A percentile compares a stretch with the other conserved stretches of the same genome.
Evolutionary conservation across 2,888 invertebrate genomes (phyloP).

Genomic region (Perizoma flavofasciatum): DNA sequence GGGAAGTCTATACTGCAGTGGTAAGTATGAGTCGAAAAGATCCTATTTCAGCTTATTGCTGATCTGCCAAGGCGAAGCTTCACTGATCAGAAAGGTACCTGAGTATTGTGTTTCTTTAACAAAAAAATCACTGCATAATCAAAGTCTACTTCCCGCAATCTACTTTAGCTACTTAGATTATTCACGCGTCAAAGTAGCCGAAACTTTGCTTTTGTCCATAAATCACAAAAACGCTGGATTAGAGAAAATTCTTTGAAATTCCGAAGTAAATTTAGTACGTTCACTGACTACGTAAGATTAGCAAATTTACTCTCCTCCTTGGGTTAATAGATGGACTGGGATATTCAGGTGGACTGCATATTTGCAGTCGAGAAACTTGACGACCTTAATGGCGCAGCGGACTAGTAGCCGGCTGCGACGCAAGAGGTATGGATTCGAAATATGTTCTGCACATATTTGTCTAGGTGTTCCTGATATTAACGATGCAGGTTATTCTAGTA

Average conservation of each 20-base stretch:
- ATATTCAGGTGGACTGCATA: background rate
- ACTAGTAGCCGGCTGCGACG: no score
- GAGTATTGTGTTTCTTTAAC: no score
- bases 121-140: conserved; percentile 5
- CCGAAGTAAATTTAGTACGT: conserved; percentile 25
- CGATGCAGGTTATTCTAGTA: no score
- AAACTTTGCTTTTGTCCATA: conserved; percentile 18
- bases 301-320: conserved; percentile 14
- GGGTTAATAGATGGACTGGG: background rate
- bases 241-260: conserved; percentile 18
- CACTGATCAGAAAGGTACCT: no score
- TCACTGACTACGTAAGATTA: conserved; percentile 32
- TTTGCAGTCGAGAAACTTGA: background rate
- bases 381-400: no score
- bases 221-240: conserved; percentile 23
- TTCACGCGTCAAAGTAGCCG: conserved; percentile 7
- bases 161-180: background rate
- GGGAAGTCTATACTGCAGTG: no score
- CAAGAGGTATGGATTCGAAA: no score
- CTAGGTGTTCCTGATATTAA: no score
- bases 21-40: no score
- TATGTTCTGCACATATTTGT: no score
- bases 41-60: no score
- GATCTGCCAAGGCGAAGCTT: no score
- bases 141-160: conserved; percentile 6